A percentile compares a stretch with the other conserved stretches of the same genome.
phyloP scores from a whole-genome alignment of 2,888 invertebrate genomes.

The Noctuana brunneofusca region DNA sequence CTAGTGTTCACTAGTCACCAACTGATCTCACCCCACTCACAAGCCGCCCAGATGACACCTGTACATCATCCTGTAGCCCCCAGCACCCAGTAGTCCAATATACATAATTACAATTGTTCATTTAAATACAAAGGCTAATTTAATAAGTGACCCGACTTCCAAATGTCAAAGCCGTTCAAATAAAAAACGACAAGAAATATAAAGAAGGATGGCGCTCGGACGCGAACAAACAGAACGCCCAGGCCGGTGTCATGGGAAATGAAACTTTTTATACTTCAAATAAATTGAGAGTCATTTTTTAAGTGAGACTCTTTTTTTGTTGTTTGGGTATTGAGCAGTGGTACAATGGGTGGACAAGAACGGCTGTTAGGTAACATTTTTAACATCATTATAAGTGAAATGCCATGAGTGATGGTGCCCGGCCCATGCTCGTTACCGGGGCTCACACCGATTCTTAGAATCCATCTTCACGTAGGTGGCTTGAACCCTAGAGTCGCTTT shows the following conservation, averaged over 20 bases:
- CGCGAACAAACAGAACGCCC: constrained; percentile 62
- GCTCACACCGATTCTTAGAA: constrained; percentile 49
- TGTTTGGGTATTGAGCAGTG: constrained; percentile 67
- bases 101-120: constrained; percentile 74
- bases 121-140: constrained; percentile 83
- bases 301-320: constrained; percentile 58
- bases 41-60: constrained; percentile 27
- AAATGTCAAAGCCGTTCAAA: constrained; percentile 77
- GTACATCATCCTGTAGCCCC: constrained; percentile 24
- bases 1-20: constrained; percentile 12
- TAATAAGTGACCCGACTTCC: constrained; percentile 79
- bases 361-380: constrained; percentile 79
- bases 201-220: constrained; percentile 71
- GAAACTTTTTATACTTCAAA: constrained; percentile 74
- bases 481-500: constrained; percentile 22
- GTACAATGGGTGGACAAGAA: constrained; percentile 81
- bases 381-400: constrained; percentile 82
- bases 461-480: constrained; percentile 44
- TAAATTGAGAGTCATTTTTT: constrained; percentile 82
- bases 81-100: constrained; percentile 47
- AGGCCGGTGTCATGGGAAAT: constrained; percentile 76
- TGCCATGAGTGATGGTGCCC: constrained; percentile 71
- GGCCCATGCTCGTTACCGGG: constrained; percentile 47
- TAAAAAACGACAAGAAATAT: constrained; percentile 72
- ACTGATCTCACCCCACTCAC: constrained; percentile 22